Conservation (phyloP, 1,140 invertebrate genomes). For the Bombus fervidus region DNA sequence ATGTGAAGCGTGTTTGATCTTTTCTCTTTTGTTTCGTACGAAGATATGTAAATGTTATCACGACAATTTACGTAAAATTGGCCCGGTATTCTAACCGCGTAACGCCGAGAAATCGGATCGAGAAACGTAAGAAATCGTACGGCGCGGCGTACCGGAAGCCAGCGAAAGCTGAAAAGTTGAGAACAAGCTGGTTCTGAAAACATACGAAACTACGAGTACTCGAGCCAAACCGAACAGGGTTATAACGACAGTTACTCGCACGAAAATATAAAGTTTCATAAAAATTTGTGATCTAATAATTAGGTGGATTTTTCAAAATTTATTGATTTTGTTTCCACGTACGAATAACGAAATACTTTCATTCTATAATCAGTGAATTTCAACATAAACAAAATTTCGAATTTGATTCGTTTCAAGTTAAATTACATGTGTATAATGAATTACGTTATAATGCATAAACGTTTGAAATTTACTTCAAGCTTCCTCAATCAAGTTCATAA, state of each 20-base stretch:
- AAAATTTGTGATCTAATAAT: too few relatives aligned
- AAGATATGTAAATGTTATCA: slow-evolving; percentile 1
- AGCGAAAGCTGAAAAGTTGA: slow-evolving; percentile 53
- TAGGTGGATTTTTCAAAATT: too few relatives aligned
- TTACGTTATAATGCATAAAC: not conserved
- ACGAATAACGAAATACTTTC: too few relatives aligned
- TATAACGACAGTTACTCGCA: not conserved
- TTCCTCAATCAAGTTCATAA: not conserved
- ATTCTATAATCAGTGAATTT: too few relatives aligned
- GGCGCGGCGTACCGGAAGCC: slow-evolving; percentile 36
- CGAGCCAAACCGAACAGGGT: not conserved
- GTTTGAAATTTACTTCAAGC: not conserved
- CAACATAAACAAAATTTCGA: too few relatives aligned
- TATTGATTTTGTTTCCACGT: too few relatives aligned
- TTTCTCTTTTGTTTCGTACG: not conserved
- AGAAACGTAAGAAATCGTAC: slow-evolving; percentile 37
- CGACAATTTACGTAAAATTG: slow-evolving; percentile 32
- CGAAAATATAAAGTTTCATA: too few relatives aligned
- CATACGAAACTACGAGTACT: slow-evolving; percentile 12
- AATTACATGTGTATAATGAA: not conserved
- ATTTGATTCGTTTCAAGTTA: not conserved
- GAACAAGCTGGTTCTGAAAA: slow-evolving; percentile 29
- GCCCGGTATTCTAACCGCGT: slow-evolving; percentile 52
- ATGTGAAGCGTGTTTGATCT: not conserved
- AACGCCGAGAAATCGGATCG: slow-evolving; percentile 55